A percentile compares a stretch with the other conserved stretches of the same genome.
phyloP scores from a whole-genome alignment of 2,113 vertebrate species.

The Genyomyrus donnyi region DNA sequence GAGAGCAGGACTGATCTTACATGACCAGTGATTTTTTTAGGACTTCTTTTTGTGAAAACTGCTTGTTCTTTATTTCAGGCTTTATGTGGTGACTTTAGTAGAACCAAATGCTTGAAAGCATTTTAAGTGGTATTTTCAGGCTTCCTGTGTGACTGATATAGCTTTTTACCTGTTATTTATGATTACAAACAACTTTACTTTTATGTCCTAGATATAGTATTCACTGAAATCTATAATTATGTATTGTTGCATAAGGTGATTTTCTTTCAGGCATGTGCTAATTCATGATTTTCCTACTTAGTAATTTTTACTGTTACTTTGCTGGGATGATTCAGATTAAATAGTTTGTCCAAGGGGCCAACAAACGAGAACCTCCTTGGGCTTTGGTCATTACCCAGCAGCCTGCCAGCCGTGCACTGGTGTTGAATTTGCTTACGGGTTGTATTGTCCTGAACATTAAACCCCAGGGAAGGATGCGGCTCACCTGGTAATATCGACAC shows the following conservation, averaged over 20 bases:
- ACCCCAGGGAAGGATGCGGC: background rate
- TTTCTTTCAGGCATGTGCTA: background rate
- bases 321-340: background rate
- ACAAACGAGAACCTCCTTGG: background rate
- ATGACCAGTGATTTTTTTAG: background rate
- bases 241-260: background rate
- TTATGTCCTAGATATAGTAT: too few species aligned
- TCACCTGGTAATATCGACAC: background rate
- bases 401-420: background rate
- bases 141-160: background rate
- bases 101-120: background rate
- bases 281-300: background rate
- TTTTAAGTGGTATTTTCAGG: background rate
- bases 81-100: background rate
- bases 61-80: background rate
- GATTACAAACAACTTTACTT: too few species aligned
- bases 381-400: background rate
- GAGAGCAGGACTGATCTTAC: background rate
- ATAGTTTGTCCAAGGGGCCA: background rate
- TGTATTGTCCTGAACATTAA: background rate
- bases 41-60: background rate
- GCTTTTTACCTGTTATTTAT: too few species aligned
- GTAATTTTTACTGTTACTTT: background rate
- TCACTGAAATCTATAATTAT: background rate
- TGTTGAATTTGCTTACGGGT: background rate